Percentiles rank a stretch among this genome's conserved stretches.
These are phyloP conservation scores for Phocides pigmalion DNA, from an alignment of 1,140 invertebrate species.

Conservation along the genomic window DNA sequence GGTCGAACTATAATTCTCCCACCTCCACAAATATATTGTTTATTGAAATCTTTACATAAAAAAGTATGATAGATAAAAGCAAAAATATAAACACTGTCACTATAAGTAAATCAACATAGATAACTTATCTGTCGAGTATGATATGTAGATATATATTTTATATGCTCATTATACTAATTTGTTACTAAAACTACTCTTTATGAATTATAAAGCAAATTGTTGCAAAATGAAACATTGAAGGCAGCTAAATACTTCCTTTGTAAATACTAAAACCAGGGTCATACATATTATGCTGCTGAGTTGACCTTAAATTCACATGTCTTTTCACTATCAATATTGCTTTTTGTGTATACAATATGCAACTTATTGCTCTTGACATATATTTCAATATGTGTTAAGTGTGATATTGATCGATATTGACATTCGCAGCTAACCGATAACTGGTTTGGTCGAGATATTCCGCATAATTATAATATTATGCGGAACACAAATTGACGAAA, in stretches of 20 bases:
- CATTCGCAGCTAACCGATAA: conserved; percentile 1
- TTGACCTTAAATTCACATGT: conserved; percentile 8
- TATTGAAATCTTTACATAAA: too few species aligned
- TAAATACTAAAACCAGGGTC: conserved; percentile 14
- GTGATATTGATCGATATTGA: neutral
- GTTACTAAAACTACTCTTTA: too few species aligned
- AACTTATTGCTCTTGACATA: neutral
- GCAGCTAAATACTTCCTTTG: conserved; percentile 1
- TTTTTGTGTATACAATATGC: neutral
- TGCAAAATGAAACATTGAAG: conserved; percentile 2
- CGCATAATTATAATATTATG: conserved; percentile 12
- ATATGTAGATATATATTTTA: too few species aligned
- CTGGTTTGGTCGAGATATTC: conserved; percentile 15
- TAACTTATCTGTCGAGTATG: too few species aligned
- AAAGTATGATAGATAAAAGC: too few species aligned
- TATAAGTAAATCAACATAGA: too few species aligned
- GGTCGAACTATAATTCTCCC: too few species aligned
- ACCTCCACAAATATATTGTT: too few species aligned
- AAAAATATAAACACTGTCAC: too few species aligned
- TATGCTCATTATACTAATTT: too few species aligned
- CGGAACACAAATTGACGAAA: neutral
- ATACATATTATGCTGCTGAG: conserved; percentile 7
- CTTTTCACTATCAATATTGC: neutral
- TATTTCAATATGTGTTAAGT: neutral
- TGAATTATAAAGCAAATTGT: too few species aligned